phyloP scores from a whole-genome alignment of 2,797 vertebrate genomes.

The Eurystomus glaucurus region DNA sequence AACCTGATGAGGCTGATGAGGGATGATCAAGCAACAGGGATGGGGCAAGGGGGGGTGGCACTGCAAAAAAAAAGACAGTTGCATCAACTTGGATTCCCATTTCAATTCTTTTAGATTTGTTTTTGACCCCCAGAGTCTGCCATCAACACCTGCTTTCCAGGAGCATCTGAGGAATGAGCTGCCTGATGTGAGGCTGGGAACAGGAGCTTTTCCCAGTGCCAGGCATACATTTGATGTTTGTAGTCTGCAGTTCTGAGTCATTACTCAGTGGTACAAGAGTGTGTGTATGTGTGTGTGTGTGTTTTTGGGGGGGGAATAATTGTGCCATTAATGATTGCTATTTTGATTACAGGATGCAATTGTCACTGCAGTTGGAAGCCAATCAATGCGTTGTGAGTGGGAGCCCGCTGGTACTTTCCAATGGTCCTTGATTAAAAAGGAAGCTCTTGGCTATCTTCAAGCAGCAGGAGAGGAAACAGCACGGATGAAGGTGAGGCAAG shows the following conservation, averaged over 20 bases:
- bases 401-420: constrained; percentile 69
- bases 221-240: not conserved
- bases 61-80: not conserved
- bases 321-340: constrained; percentile 65
- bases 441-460: constrained; percentile 70
- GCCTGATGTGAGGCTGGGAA: fast-evolving
- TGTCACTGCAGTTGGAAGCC: constrained; percentile 73
- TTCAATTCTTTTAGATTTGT: not conserved
- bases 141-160: not conserved
- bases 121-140: fast-evolving
- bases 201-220: not conserved
- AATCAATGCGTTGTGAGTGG: constrained; percentile 71
- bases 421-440: constrained; percentile 76
- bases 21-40: not conserved
- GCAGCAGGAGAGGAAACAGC: constrained; percentile 67
- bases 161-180: not conserved
- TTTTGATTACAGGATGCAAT: constrained; percentile 80
- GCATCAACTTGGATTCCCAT: not conserved
- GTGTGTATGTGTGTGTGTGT: fast-evolving
- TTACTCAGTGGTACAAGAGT: not conserved
- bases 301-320: not conserved
- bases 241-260: not conserved
- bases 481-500: constrained; percentile 42
- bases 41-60: fast-evolving
- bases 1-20: not conserved